Percentiles rank a stretch among this genome's conserved stretches.
Evolutionary conservation across 2,113 vertebrate genomes (phyloP).

Genomic region (Planiliza haematocheilus): DNA sequence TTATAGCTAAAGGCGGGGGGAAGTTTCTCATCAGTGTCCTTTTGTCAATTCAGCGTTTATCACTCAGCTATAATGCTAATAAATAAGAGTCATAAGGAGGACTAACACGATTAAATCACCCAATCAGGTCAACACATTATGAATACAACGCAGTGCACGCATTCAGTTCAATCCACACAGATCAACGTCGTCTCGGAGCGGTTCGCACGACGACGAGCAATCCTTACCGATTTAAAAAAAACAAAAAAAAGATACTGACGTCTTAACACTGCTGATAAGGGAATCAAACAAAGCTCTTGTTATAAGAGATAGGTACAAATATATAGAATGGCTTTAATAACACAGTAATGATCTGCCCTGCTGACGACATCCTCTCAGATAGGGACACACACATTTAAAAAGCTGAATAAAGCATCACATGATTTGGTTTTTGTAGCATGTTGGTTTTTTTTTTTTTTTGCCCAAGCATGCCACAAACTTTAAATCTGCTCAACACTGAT

Average conservation of each 20-base stretch:
- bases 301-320: not conserved
- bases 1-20: slow-evolving; percentile 46
- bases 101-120: slow-evolving; percentile 65
- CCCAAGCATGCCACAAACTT: not conserved
- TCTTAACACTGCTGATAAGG: slow-evolving; percentile 13
- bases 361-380: not conserved
- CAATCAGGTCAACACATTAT: slow-evolving; percentile 28
- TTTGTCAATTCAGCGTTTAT: slow-evolving; percentile 35
- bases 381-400: slow-evolving; percentile 8
- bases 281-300: not conserved
- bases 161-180: slow-evolving; percentile 28
- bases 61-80: slow-evolving; percentile 72
- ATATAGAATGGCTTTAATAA: slow-evolving; percentile 20
- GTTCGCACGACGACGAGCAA: too few species aligned
- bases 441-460: not conserved
- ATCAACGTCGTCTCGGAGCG: not conserved
- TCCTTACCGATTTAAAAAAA: too few species aligned
- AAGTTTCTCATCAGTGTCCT: slow-evolving; percentile 29
- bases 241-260: slow-evolving; percentile 29
- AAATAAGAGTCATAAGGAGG: slow-evolving; percentile 70
- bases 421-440: slow-evolving; percentile 40
- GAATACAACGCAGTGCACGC: slow-evolving; percentile 35
- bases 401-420: slow-evolving; percentile 38
- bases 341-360: not conserved
- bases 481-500: slow-evolving; percentile 8